These are phyloP conservation scores for Jacana jacana DNA, from an alignment of 2,113 vertebrate genomes.

Conservation along the genomic window DNA sequence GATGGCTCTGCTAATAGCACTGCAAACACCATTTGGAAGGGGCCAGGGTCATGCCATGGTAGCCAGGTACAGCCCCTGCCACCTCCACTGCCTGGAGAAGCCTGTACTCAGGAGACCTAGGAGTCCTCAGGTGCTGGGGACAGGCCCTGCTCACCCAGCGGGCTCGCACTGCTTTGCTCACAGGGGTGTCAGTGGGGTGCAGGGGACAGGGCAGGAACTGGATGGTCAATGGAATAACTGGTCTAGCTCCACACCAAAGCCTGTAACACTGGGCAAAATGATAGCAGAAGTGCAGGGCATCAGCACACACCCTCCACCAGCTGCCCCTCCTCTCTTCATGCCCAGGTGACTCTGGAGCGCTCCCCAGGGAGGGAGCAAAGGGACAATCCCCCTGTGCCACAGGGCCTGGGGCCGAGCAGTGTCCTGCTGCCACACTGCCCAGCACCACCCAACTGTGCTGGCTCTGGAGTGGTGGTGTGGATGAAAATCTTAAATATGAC, in stretches of 20 bases:
- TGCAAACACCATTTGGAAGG: background rate
- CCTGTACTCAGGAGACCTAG: background rate
- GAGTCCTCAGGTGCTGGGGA: background rate
- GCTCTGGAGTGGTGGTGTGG: fast-evolving
- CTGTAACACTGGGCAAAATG: background rate
- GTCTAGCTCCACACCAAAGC: background rate
- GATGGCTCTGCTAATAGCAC: background rate
- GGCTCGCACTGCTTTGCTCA: background rate
- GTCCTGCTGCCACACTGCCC: background rate
- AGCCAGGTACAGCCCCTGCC: background rate
- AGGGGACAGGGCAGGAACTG: background rate
- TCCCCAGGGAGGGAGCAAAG: background rate
- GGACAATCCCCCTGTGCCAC: fast-evolving
- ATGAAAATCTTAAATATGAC: background rate
- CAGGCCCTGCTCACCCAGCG: background rate
- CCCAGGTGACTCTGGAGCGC: background rate
- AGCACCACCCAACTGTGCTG: background rate
- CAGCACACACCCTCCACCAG: fast-evolving
- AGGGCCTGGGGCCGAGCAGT: background rate
- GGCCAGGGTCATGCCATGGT: background rate
- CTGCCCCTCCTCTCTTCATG: background rate
- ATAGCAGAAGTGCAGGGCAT: background rate
- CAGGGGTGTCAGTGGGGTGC: too few relatives aligned
- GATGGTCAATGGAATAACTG: background rate
- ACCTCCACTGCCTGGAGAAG: background rate